Conservation (phyloP, 2,113 vertebrate species). For the Ivindomyrus marchei region DNA sequence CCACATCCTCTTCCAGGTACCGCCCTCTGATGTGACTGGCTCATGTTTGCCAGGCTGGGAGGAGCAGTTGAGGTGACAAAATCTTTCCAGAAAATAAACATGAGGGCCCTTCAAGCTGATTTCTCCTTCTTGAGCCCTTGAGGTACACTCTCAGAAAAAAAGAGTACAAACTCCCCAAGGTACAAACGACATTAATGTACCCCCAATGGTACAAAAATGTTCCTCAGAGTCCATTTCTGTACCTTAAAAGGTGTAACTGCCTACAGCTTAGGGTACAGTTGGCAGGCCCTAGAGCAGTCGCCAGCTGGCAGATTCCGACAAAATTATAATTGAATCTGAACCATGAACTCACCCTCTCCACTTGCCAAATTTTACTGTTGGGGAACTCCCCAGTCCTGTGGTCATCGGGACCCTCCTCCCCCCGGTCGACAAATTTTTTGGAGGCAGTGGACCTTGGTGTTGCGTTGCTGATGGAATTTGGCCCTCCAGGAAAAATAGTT, state of each 20-base stretch:
- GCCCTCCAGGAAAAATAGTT: background rate
- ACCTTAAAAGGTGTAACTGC: too few species aligned
- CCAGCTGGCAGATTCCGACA: background rate
- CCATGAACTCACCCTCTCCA: background rate
- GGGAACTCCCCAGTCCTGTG: background rate
- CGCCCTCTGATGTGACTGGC: background rate
- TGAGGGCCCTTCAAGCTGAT: background rate
- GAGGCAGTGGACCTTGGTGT: background rate
- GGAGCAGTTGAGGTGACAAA: background rate
- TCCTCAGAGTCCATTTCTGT: too few species aligned
- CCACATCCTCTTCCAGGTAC: slow-evolving; percentile 90
- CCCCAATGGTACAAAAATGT: too few species aligned
- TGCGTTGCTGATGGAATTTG: background rate
- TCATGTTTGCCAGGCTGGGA: too few species aligned
- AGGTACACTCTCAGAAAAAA: background rate
- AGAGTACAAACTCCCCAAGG: too few species aligned
- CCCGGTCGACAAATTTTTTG: background rate
- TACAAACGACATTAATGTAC: too few species aligned
- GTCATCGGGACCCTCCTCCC: background rate
- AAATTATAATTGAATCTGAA: background rate
- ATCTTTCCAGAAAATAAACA: background rate
- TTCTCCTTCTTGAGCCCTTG: background rate
- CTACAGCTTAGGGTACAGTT: too few species aligned
- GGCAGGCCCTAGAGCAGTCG: background rate
- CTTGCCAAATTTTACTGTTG: background rate